Conservation (phyloP, 30 jellyfish, hydroid and myxozoan species). For the Aurelia aurita complex sp. Pacific region DNA sequence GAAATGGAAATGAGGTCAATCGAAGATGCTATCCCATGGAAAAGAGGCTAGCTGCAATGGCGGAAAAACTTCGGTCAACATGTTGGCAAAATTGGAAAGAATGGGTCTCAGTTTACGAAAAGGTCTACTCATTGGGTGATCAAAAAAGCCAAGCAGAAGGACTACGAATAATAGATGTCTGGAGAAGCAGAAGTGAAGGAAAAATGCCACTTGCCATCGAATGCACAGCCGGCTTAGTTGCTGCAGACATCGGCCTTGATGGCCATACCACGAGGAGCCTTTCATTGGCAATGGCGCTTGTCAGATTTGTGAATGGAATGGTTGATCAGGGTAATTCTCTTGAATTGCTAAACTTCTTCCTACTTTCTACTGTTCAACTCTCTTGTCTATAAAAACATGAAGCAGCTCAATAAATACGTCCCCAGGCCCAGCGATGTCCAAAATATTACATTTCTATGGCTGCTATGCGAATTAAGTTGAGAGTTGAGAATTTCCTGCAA, state of each 20-base stretch:
- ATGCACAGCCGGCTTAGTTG: slow-evolving; percentile 70
- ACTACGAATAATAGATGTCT: slow-evolving; percentile 57
- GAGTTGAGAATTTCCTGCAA: too few relatives aligned
- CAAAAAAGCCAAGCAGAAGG: slow-evolving; percentile 21
- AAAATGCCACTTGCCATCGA: slow-evolving; percentile 87
- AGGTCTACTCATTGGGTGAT: slow-evolving; percentile 40
- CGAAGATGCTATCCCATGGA: too few relatives aligned
- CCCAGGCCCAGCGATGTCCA: too few relatives aligned
- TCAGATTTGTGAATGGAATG: slow-evolving; percentile 90
- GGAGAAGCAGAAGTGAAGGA: slow-evolving; percentile 76
- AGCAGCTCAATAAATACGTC: too few relatives aligned
- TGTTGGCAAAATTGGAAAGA: slow-evolving; percentile 84
- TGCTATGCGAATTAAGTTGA: too few relatives aligned
- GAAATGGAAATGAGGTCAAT: too few relatives aligned
- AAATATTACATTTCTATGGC: too few relatives aligned
- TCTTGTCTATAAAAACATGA: too few relatives aligned
- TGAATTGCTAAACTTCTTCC: too few relatives aligned
- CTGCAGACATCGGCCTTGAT: slow-evolving; percentile 39
- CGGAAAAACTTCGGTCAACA: slow-evolving; percentile 19
- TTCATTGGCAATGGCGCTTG: slow-evolving; percentile 82
- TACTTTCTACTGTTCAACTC: too few relatives aligned
- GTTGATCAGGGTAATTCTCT: slow-evolving; percentile 65
- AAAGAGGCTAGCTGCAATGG: slow-evolving; percentile 16
- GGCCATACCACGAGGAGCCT: slow-evolving; percentile 14
- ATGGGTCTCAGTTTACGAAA: slow-evolving; percentile 63